These are phyloP conservation scores for Arctia plantaginis DNA, from an alignment of 2,888 invertebrate species.

Conservation along the genomic window DNA sequence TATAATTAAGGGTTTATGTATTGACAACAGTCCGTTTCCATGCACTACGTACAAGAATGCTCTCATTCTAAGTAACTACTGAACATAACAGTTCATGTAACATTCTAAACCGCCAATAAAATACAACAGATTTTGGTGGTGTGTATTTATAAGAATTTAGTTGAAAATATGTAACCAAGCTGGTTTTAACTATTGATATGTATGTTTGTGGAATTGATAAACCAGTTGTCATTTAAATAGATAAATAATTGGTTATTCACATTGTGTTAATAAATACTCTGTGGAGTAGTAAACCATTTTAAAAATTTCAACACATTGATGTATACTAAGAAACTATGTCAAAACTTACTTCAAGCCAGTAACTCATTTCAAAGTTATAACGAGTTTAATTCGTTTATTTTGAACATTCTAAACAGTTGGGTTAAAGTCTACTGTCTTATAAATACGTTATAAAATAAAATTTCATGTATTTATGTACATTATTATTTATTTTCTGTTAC, in stretches of 20 bases:
- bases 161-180: not conserved
- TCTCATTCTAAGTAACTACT: not conserved
- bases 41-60: not conserved
- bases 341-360: not conserved
- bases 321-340: not conserved
- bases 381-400: not conserved
- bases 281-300: not conserved
- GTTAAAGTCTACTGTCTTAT: not conserved
- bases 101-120: not conserved
- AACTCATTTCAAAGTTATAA: not conserved
- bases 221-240: not conserved
- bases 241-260: not conserved
- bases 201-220: not conserved
- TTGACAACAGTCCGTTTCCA: slow-evolving; percentile 23
- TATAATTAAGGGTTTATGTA: slow-evolving; percentile 31
- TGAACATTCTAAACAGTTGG: not conserved
- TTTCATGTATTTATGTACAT: not conserved
- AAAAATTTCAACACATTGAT: not conserved
- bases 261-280: not conserved
- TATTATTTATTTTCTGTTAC: slow-evolving; percentile 31
- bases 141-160: not conserved
- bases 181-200: not conserved
- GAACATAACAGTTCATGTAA: not conserved
- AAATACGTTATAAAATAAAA: slow-evolving; percentile 12
- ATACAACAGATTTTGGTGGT: no score